phyloP scores from a whole-genome alignment of 2,113 vertebrate species.

The Nesogale talazaci region DNA sequence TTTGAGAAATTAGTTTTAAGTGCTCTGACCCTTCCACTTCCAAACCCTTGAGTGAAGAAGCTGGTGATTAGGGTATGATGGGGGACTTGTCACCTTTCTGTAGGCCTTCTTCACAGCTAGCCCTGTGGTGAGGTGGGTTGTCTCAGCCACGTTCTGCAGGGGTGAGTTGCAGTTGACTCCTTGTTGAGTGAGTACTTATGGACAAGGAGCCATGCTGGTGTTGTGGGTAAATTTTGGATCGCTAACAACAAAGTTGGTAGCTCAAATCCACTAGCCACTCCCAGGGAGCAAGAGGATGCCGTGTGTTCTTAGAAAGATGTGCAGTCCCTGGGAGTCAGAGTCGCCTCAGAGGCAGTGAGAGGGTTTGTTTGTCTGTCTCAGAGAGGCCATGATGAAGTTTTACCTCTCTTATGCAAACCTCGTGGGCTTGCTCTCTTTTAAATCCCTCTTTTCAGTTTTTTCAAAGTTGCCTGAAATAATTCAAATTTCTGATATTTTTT shows the following conservation, averaged over 20 bases:
- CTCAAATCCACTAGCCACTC: too few relatives aligned
- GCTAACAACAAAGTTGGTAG: too few relatives aligned
- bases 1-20: background rate
- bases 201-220: too few relatives aligned
- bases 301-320: too few relatives aligned
- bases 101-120: background rate
- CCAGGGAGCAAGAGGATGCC: too few relatives aligned
- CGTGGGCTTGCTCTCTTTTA: background rate
- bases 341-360: too few relatives aligned
- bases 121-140: rapidly evolving
- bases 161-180: background rate
- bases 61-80: background rate
- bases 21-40: background rate
- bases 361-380: background rate
- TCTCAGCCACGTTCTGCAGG: background rate
- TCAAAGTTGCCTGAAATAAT: conserved; percentile 31
- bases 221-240: too few relatives aligned
- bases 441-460: background rate
- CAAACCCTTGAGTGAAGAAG: background rate
- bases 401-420: background rate
- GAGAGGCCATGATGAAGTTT: background rate
- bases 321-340: too few relatives aligned
- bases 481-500: conserved; percentile 15
- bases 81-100: too few relatives aligned
- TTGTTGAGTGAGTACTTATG: too few relatives aligned